phyloP scores from a whole-genome alignment of 2,113 vertebrate genomes.

The Litocranius walleri region DNA sequence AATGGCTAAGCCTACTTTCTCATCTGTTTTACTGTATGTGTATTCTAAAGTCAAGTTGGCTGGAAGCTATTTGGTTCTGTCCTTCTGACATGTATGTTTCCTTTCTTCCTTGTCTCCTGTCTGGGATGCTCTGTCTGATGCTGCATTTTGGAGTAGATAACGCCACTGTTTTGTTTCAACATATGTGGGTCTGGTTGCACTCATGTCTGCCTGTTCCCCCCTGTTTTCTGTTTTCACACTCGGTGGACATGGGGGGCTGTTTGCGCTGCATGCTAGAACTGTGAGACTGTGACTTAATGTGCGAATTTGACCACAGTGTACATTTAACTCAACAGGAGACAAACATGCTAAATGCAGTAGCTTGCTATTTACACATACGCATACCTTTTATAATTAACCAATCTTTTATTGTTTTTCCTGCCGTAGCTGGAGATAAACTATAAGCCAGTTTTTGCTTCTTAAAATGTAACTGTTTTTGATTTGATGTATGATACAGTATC shows the following conservation, averaged over 20 bases:
- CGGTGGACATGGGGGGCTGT: neutral
- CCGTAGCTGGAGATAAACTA: neutral
- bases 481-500: neutral
- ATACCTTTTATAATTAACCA: neutral
- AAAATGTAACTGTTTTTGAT: neutral
- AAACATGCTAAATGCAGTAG: neutral
- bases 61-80: neutral
- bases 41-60: neutral
- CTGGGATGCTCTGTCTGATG: neutral
- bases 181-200: neutral
- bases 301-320: neutral
- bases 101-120: neutral
- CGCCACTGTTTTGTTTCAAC: rapidly evolving
- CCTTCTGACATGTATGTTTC: neutral
- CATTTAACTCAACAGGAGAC: neutral
- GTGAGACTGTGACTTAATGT: neutral
- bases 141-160: neutral
- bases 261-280: neutral
- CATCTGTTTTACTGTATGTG: neutral
- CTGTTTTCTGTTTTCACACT: neutral
- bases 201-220: neutral
- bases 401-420: neutral
- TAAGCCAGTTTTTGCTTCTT: neutral
- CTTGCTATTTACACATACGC: neutral
- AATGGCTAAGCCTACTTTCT: neutral